Evolutionary conservation across 2,113 vertebrate species (phyloP).

Genomic region (Stercorarius parasiticus): DNA sequence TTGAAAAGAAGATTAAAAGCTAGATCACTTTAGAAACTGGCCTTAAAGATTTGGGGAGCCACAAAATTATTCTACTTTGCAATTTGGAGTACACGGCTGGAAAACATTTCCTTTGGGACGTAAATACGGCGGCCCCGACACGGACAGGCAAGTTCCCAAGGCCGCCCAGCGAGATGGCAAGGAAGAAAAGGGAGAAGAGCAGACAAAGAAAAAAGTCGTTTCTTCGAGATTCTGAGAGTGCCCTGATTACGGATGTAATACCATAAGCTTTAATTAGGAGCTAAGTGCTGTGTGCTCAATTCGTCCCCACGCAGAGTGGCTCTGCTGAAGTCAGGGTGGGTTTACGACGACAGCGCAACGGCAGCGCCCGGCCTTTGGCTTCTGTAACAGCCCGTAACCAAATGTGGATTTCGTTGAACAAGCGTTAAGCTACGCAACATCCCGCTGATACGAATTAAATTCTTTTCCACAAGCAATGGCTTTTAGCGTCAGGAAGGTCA

Average conservation of each 20-base stretch:
- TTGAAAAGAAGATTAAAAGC: constrained; percentile 56
- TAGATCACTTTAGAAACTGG: constrained; percentile 31
- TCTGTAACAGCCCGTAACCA: background rate
- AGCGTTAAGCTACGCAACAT: background rate
- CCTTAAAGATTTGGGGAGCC: constrained; percentile 54
- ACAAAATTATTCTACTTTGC: constrained; percentile 42
- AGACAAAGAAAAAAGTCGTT: constrained; percentile 35
- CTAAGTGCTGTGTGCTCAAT: constrained; percentile 39
- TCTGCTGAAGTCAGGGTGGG: background rate
- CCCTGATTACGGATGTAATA: constrained; percentile 5
- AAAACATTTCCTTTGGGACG: constrained; percentile 30
- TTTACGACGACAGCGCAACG: background rate
- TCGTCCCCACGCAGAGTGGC: background rate
- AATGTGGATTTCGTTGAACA: background rate
- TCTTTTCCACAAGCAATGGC: background rate
- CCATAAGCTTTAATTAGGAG: constrained; percentile 66
- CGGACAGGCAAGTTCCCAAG: background rate
- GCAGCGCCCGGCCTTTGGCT: background rate
- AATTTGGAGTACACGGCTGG: background rate
- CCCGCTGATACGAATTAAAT: background rate
- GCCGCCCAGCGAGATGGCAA: background rate
- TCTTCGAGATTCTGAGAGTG: background rate
- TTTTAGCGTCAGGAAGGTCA: background rate
- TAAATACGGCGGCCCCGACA: background rate
- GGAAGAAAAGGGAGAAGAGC: background rate